Conservation (phyloP, 2,888 invertebrate species). For the Chydorus sphaericus region DNA sequence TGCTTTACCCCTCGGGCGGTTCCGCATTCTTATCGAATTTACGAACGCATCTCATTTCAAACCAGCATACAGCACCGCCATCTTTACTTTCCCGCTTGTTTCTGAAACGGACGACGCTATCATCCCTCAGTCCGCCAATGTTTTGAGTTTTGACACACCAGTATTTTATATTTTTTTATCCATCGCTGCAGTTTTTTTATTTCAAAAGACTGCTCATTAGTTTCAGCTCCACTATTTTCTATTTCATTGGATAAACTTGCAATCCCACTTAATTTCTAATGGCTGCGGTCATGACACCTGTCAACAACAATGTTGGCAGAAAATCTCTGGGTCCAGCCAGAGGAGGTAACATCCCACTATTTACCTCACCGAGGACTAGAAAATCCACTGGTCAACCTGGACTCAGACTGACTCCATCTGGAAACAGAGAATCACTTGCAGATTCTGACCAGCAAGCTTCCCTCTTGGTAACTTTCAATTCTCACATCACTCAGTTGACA, state of each 20-base stretch:
- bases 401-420: not conserved
- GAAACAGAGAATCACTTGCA: too few relatives aligned
- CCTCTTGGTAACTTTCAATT: too few relatives aligned
- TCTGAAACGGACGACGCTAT: not conserved
- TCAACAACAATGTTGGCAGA: not conserved
- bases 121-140: not conserved
- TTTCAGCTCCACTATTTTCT: too few relatives aligned
- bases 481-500: not conserved
- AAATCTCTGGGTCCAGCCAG: not conserved
- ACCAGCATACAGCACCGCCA: not conserved
- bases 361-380: not conserved
- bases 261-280: too few relatives aligned
- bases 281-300: not conserved
- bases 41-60: not conserved
- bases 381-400: not conserved
- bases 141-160: not conserved
- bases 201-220: too few relatives aligned
- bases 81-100: slow-evolving; percentile 6
- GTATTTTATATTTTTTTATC: not conserved
- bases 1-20: not conserved
- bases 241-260: too few relatives aligned
- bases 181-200: not conserved
- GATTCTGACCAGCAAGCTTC: too few relatives aligned
- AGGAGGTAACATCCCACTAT: not conserved
- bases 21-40: not conserved